Percentiles rank a stretch among this genome's conserved stretches.
phyloP scores from a whole-genome alignment of 2,888 invertebrate species.

The Steinernema carpocapsae region DNA sequence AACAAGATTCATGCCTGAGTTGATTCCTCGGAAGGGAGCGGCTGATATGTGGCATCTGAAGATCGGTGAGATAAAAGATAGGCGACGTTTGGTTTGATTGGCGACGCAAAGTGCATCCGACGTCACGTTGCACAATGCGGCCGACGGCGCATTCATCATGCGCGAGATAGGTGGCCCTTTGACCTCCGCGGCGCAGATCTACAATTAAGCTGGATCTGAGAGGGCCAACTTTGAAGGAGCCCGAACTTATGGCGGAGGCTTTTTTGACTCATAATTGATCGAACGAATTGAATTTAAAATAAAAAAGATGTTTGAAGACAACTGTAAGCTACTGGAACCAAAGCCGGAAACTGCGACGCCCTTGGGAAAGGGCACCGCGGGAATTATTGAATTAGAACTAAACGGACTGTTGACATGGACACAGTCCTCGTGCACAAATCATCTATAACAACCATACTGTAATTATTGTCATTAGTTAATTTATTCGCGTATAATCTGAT shows the following conservation, averaged over 20 bases:
- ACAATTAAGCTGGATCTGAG: too few species aligned
- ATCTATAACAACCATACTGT: constrained; percentile 28
- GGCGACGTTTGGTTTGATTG: constrained; percentile 29
- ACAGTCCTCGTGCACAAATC: background rate
- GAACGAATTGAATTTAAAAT: too few species aligned
- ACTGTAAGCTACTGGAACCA: too few species aligned
- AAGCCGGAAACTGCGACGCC: background rate
- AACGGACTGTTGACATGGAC: constrained; percentile 1
- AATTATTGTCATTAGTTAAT: constrained; percentile 34
- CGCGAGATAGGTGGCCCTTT: constrained; percentile 31
- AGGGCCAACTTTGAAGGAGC: too few species aligned
- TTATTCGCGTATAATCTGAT: constrained; percentile 33
- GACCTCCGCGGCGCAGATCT: background rate
- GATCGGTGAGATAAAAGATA: background rate
- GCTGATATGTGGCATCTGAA: background rate
- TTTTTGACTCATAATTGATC: too few species aligned
- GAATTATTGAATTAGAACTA: background rate
- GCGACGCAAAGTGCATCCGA: constrained; percentile 29
- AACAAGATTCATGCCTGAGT: too few species aligned
- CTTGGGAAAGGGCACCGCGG: background rate
- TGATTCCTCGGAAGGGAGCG: background rate
- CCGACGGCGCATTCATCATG: constrained; percentile 29
- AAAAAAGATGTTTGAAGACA: too few species aligned
- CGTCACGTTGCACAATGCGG: constrained; percentile 33
- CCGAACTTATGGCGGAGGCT: too few species aligned